Conservation (phyloP, 2,888 invertebrate species). For the Heliconius charithonia region DNA sequence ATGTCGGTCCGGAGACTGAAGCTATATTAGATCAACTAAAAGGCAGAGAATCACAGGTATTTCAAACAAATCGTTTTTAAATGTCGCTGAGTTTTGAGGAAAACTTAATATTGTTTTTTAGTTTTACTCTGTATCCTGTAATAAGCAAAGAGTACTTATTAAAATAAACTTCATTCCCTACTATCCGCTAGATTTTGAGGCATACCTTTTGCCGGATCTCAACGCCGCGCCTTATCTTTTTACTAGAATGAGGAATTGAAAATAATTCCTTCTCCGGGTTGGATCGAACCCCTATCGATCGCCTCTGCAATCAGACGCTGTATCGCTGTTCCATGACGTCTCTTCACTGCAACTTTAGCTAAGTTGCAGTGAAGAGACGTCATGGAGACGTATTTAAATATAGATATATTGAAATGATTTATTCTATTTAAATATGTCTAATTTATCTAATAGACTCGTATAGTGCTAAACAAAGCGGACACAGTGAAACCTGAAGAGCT, state of each 20-base stretch:
- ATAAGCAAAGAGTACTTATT: neutral
- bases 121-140: neutral
- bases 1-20: conserved; percentile 97
- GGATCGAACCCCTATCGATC: neutral
- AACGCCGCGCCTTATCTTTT: neutral
- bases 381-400: neutral
- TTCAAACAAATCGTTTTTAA: neutral
- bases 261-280: neutral
- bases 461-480: conserved; percentile 97
- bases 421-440: neutral
- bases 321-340: no score
- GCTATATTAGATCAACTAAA: conserved; percentile 97
- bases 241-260: neutral
- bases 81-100: neutral
- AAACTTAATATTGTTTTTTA: neutral
- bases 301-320: neutral
- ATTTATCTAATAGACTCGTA: conserved; percentile 87
- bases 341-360: neutral
- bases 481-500: conserved; percentile 95
- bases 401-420: neutral
- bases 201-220: neutral
- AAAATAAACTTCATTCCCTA: neutral
- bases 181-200: neutral
- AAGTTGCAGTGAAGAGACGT: no score
- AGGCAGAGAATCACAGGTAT: conserved; percentile 94